These are phyloP conservation scores for Apis cerana DNA, from an alignment of 1,140 invertebrate genomes.

Conservation along the genomic window DNA sequence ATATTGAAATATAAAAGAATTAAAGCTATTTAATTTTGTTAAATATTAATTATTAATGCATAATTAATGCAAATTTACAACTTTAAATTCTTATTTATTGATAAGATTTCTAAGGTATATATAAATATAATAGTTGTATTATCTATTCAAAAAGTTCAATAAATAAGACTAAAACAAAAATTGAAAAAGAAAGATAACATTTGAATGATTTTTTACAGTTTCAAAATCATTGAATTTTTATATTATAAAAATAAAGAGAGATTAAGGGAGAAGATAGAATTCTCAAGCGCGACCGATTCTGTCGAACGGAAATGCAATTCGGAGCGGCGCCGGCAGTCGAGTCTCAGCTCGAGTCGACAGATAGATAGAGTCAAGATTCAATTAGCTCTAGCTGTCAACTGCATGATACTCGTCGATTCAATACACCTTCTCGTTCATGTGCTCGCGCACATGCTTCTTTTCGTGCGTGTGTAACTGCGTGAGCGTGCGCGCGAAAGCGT, in stretches of 20 bases:
- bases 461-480: neutral
- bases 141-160: neutral
- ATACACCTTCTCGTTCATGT: constrained; percentile 71
- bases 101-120: no score
- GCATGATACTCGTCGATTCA: constrained; percentile 80
- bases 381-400: constrained; percentile 80
- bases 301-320: constrained; percentile 71
- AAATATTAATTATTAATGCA: neutral
- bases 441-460: constrained; percentile 35
- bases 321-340: constrained; percentile 63
- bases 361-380: constrained; percentile 81
- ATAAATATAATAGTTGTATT: neutral
- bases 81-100: neutral
- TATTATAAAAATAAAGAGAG: constrained; percentile 56
- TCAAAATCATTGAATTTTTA: neutral
- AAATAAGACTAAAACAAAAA: constrained; percentile 23
- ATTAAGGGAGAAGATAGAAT: constrained; percentile 63
- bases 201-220: constrained; percentile 27
- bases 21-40: neutral
- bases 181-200: constrained; percentile 30
- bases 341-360: constrained; percentile 76
- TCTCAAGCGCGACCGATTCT: constrained; percentile 67
- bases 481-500: neutral
- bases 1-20: neutral
- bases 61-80: neutral